Evolutionary conservation across 2,797 vertebrate species (phyloP).

Genomic region (Choloepus didactylus): DNA sequence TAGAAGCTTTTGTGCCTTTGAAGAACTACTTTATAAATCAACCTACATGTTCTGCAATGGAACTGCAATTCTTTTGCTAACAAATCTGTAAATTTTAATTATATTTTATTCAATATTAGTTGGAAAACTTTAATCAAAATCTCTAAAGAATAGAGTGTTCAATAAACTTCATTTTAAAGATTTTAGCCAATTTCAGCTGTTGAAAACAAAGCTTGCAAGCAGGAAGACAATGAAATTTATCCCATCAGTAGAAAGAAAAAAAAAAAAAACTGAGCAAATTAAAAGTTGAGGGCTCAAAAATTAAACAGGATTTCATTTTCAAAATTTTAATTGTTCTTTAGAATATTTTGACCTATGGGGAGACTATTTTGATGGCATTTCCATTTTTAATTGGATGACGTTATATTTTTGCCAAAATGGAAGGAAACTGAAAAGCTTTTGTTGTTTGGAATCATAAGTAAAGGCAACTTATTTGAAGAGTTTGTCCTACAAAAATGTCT

Average conservation of each 20-base stretch:
- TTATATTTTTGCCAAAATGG: slow-evolving; percentile 13
- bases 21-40: slow-evolving; percentile 51
- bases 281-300: slow-evolving; percentile 34
- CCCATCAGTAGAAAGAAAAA: neutral
- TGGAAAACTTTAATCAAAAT: slow-evolving; percentile 23
- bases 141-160: slow-evolving; percentile 29
- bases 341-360: slow-evolving; percentile 31
- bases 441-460: neutral
- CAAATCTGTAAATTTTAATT: slow-evolving; percentile 22
- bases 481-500: slow-evolving; percentile 17
- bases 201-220: slow-evolving; percentile 1
- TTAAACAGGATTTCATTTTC: neutral
- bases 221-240: slow-evolving; percentile 13
- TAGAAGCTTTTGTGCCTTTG: neutral
- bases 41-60: neutral
- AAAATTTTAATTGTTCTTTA: slow-evolving; percentile 53
- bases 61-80: slow-evolving; percentile 44
- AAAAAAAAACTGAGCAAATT: neutral
- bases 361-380: slow-evolving; percentile 15
- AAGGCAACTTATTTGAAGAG: neutral
- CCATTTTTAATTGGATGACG: slow-evolving; percentile 28
- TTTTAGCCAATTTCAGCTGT: neutral
- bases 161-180: slow-evolving; percentile 37
- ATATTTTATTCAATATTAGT: slow-evolving; percentile 7
- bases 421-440: slow-evolving; percentile 4